phyloP scores from a whole-genome alignment of 2,113 vertebrate species.

The Prochilodus magdalenae region DNA sequence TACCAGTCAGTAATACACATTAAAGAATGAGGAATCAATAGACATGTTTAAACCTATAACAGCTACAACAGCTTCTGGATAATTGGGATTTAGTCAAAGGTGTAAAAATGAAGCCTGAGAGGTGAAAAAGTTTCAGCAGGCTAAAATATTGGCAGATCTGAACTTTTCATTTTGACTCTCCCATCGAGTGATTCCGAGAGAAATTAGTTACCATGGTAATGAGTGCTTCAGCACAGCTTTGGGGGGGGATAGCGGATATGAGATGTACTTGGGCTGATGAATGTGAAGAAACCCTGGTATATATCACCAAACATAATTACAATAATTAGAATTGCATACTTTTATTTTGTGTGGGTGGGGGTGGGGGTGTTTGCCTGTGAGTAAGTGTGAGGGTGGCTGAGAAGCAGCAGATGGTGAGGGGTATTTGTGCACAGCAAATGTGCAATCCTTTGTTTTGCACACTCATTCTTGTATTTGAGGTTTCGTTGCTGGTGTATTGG shows the following conservation, averaged over 20 bases:
- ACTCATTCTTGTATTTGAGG: too few species aligned
- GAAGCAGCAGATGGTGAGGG: too few species aligned
- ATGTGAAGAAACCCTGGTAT: constrained; percentile 17
- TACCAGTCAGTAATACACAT: constrained; percentile 34
- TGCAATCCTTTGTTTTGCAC: too few species aligned
- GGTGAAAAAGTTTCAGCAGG: constrained; percentile 1
- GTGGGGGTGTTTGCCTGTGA: background rate
- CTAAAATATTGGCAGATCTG: constrained; percentile 26
- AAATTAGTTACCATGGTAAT: constrained; percentile 55
- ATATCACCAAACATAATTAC: constrained; percentile 33
- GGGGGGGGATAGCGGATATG: constrained; percentile 23
- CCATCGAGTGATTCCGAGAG: constrained; percentile 40
- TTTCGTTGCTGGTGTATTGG: too few species aligned
- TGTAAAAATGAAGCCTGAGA: constrained; percentile 18
- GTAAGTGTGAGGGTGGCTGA: background rate
- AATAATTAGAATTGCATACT: background rate
- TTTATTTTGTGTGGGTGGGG: background rate
- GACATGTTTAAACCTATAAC: constrained; percentile 28
- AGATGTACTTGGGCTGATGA: constrained; percentile 36
- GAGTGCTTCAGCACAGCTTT: background rate
- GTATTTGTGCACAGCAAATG: too few species aligned
- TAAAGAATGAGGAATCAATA: constrained; percentile 36
- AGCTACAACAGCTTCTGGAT: constrained; percentile 13
- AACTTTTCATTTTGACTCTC: constrained; percentile 55
- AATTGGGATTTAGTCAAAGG: background rate